These are phyloP conservation scores for Asarcornis scutulata DNA, from an alignment of 2,113 vertebrate species.

Conservation along the genomic window DNA sequence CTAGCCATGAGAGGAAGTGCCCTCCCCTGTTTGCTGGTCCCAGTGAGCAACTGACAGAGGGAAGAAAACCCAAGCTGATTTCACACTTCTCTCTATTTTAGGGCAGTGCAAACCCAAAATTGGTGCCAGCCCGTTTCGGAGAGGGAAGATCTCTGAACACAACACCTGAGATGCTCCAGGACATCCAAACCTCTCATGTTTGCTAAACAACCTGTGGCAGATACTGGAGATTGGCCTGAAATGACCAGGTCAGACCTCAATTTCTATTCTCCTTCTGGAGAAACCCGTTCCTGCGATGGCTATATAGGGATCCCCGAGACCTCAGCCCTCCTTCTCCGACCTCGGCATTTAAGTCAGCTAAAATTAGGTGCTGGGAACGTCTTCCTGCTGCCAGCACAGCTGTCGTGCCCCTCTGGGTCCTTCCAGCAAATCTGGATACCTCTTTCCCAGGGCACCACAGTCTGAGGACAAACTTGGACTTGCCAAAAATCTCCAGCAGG, in stretches of 20 bases:
- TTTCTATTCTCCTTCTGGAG: background rate
- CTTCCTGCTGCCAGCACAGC: background rate
- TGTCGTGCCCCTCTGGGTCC: background rate
- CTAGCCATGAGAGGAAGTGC: background rate
- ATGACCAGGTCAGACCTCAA: background rate
- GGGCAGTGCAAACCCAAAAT: background rate
- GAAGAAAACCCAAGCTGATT: background rate
- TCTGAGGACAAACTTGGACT: background rate
- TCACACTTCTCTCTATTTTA: background rate
- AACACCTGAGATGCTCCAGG: too few species aligned
- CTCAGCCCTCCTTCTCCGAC: background rate
- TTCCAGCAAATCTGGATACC: background rate
- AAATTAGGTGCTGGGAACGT: background rate
- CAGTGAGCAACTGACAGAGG: background rate
- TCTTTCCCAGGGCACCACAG: background rate
- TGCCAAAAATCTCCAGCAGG: background rate
- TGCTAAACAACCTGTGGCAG: background rate
- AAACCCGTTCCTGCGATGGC: background rate
- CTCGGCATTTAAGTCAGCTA: background rate
- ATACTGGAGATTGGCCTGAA: background rate
- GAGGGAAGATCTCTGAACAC: background rate
- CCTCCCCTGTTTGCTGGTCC: background rate
- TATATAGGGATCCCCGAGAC: background rate
- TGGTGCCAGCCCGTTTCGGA: fast-evolving
- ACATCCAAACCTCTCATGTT: background rate